Evolutionary conservation across 2,888 invertebrate genomes (phyloP), one percentile per base, ranked within the genome.

Genomic region (Epistrophella euchroma): DNA sequence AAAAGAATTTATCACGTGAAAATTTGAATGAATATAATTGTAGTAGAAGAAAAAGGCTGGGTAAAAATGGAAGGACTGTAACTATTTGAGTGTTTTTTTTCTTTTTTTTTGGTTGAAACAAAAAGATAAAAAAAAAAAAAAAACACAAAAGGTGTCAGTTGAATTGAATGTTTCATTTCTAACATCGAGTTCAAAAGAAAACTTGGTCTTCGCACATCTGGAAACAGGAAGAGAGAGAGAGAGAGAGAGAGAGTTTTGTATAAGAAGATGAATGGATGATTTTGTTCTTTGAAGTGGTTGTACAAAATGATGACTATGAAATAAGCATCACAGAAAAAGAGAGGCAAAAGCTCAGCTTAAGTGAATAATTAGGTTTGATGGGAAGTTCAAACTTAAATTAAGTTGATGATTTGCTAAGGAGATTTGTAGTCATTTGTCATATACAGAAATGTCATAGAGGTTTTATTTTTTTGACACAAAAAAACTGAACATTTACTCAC

Each of bases 1-100:
- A 86, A 86, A 86, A 70, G 81, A 76, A 86, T 86, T 86, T 71
- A 82, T 86, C 82, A 82, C 82, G 70, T 86, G 73, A 50, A 77
- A 81, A 70, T 80, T 45, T 60, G 56, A 64, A 52, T 47, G 37
- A 50, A 22, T 60, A 40, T 15, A 28, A 6, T 11, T 45, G 3
- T 13, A 19, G 17, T 37, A 4, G 50, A 28, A 11, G 28, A 9
- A 37, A 37, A 11, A 10, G 64, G 11, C n/a, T 11, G 47, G 47
- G 13, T 15, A 25, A 11, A 35, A 37, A 37, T 17, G 9, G n/a
- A 58, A 78, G 70, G 60, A 19, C 35, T 19, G 45, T 64, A 45
- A 35, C 56, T 32, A 58, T 58, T 58, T 22, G 50, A 58, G 9
- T 4, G 13, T 40, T 22, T 15, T 10, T 10, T 1, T 28, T 28